Conservation (phyloP, 2,888 invertebrate species). For the Nomada flava region DNA sequence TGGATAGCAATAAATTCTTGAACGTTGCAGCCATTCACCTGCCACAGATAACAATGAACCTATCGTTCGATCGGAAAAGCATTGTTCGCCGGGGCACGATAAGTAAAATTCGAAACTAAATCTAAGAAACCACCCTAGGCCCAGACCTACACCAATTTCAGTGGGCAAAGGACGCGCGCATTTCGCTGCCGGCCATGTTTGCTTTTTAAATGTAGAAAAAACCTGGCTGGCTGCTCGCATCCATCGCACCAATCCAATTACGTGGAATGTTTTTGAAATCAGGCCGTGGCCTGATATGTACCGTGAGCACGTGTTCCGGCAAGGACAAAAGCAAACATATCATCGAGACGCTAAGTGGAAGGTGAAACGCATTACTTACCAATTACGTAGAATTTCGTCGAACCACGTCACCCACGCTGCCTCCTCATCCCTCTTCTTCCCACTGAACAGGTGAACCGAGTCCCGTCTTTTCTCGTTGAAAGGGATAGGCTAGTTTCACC, state of each 20-base stretch:
- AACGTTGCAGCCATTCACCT: neutral
- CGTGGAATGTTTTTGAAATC: neutral
- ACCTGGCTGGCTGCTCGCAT: no score
- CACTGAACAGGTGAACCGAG: neutral
- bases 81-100: no score
- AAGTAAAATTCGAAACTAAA: neutral
- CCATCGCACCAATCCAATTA: no score
- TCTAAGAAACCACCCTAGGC: no score
- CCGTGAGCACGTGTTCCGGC: neutral
- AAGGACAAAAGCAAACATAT: constrained; percentile 12
- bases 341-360: neutral
- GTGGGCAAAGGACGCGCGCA: constrained; percentile 2
- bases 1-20: neutral
- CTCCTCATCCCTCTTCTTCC: neutral
- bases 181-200: constrained; percentile 1
- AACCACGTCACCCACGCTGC: neutral
- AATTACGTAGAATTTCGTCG: neutral
- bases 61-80: neutral
- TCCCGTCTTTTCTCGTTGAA: neutral
- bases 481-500: constrained; percentile 9
- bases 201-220: neutral
- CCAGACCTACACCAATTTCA: no score
- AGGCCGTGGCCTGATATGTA: no score
- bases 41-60: neutral
- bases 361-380: neutral